Base-by-base conservation (phyloP, 2,888 invertebrate species). In the Corythucha ciliata region DNA sequence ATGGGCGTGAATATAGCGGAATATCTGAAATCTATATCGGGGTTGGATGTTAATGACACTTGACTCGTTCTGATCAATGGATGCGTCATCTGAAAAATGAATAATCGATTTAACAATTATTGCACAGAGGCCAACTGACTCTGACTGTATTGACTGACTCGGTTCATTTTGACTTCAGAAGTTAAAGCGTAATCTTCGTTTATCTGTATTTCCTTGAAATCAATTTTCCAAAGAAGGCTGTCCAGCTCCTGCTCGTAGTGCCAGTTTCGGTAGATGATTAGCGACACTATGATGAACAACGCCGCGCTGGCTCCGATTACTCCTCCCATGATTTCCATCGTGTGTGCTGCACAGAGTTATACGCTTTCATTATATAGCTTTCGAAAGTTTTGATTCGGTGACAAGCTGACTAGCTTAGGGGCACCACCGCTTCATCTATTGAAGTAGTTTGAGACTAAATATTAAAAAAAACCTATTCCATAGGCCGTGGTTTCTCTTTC, bases 231-330 rank as follows among this genome's bases (percentile, higher is more conserved):
- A 32, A 93, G 74, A 32, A 93, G 71, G 49, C 89, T 90, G 66
- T 92, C 92, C 58, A 93, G 73, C 64, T 92, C 92, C 64, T 92
- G 91, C 66, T 93, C 92, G 68, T 93, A 91, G 32, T 81, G 79
- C 91, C 91, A 92, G 68, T 92, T 92, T 53, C 92, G 79, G 70
- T 83, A 88, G 10, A 87, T 72, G 0, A 89, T 78, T 50, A 88
- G 70, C 0, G 80, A 78, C n/a, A 86, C 79, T 3, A 88, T 72
- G 0, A 79, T 72, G 29, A 88, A 67, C 4, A 87, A 70, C 0
- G 87, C 70, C 12, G 83, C 66, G 3, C 85, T 74, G 2, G 85
- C 83, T 0, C 90, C 89, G 0, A 81, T 80, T 1, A 89, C 78
- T 2, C 88, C 88, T 2, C 81, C 78, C 1, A 83, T 77, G 67